Conservation (phyloP, 2,113 vertebrate genomes). For the Pongo pygmaeus region DNA sequence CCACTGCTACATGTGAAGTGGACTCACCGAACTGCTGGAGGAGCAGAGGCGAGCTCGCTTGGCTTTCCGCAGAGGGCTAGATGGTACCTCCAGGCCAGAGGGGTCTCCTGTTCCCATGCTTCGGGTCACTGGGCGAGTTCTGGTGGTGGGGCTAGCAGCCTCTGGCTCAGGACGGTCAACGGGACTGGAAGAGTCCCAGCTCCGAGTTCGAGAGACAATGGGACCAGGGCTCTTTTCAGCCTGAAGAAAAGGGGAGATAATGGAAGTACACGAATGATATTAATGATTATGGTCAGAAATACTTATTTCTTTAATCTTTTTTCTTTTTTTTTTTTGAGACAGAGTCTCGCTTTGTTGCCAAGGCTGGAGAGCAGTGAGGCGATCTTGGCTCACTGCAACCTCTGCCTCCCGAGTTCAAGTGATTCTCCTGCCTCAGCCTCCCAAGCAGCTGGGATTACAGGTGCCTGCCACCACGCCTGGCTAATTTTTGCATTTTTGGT, state of each 20-base stretch:
- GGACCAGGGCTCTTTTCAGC: slow-evolving; percentile 84
- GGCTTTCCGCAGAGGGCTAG: slow-evolving; percentile 86
- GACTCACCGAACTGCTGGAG: slow-evolving; percentile 88
- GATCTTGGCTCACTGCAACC: not conserved
- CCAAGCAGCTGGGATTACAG: not conserved
- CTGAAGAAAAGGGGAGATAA: not conserved
- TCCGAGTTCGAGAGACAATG: slow-evolving; percentile 81
- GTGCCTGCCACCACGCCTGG: no score
- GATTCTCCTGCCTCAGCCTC: not conserved
- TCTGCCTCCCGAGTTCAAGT: not conserved
- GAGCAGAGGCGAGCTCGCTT: slow-evolving; percentile 92
- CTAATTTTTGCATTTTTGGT: not conserved
- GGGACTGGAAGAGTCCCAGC: slow-evolving; percentile 89
- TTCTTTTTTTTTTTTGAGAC: not conserved
- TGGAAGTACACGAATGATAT: not conserved
- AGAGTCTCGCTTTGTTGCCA: not conserved
- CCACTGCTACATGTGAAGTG: rapidly evolving
- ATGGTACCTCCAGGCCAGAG: slow-evolving; percentile 79
- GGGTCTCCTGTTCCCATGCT: slow-evolving; percentile 90
- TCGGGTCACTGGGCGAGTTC: slow-evolving; percentile 90
- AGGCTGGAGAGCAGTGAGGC: not conserved
- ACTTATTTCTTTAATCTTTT: not conserved
- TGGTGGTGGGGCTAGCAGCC: slow-evolving; percentile 77
- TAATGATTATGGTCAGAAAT: not conserved
- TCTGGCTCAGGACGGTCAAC: slow-evolving; percentile 85